phyloP scores from a whole-genome alignment of 2,113 vertebrate species.

The Lynx canadensis region DNA sequence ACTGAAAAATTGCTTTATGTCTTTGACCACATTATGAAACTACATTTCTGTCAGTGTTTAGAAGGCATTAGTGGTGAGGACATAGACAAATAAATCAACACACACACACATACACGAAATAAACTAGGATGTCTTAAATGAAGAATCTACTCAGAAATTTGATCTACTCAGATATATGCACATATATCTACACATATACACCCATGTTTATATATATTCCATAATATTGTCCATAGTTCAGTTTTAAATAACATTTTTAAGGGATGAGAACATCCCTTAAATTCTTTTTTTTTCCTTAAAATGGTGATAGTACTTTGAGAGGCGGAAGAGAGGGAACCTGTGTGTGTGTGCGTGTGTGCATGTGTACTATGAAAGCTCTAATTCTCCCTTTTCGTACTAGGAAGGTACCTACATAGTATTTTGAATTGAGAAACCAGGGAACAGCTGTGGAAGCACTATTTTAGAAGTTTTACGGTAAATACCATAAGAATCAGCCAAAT shows the following conservation, averaged over 20 bases:
- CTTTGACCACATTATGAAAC: neutral
- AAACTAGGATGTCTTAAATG: neutral
- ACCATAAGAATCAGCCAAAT: neutral
- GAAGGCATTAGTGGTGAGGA: neutral
- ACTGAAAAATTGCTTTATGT: neutral
- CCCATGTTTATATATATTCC: neutral
- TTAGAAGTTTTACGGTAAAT: neutral
- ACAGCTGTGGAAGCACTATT: neutral
- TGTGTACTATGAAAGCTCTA: neutral
- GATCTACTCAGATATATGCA: no score
- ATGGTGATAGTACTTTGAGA: neutral
- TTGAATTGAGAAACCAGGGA: neutral
- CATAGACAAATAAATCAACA: neutral
- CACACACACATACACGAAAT: neutral
- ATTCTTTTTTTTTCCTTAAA: neutral
- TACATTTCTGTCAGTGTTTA: neutral
- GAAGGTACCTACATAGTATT: neutral
- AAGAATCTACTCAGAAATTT: neutral
- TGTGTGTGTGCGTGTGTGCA: neutral
- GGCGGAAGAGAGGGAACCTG: neutral
- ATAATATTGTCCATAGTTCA: neutral
- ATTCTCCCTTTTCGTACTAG: neutral
- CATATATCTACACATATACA: no score
- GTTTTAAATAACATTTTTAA: neutral
- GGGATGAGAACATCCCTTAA: neutral